These are phyloP conservation scores for Squalus acanthias DNA, from an alignment of 2,797 vertebrate genomes.

Conservation along the genomic window DNA sequence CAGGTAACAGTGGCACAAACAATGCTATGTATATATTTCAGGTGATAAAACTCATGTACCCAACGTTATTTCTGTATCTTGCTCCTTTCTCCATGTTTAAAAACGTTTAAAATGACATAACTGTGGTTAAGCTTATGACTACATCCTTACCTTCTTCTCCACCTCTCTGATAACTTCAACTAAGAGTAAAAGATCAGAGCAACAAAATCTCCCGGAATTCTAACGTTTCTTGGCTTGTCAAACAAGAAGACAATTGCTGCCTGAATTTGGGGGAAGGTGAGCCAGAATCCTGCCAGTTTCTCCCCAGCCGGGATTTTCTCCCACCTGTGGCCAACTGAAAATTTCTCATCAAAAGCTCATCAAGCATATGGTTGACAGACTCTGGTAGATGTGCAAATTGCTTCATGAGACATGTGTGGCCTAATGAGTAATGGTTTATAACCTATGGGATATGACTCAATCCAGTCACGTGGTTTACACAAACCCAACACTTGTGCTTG, in stretches of 20 bases:
- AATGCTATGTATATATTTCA: not conserved
- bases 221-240: not conserved
- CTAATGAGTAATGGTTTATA: conserved; percentile 1
- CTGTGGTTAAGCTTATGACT: not conserved
- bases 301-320: not conserved
- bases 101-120: not conserved
- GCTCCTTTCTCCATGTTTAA: not conserved
- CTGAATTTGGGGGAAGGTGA: not conserved
- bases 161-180: not conserved
- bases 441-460: not conserved
- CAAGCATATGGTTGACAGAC: not conserved
- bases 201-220: not conserved
- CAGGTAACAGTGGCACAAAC: not conserved
- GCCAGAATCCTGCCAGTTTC: not conserved
- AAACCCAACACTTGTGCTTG: not conserved
- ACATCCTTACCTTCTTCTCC: not conserved
- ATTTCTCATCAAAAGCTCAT: conserved; percentile 25
- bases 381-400: not conserved
- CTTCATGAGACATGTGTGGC: not conserved
- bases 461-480: not conserved
- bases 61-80: not conserved
- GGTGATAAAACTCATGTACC: not conserved
- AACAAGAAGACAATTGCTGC: not conserved
- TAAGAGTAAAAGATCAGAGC: not conserved
- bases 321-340: not conserved